Evolutionary conservation across 2,113 vertebrate species (phyloP).

Genomic region (Brachirus orientalis): DNA sequence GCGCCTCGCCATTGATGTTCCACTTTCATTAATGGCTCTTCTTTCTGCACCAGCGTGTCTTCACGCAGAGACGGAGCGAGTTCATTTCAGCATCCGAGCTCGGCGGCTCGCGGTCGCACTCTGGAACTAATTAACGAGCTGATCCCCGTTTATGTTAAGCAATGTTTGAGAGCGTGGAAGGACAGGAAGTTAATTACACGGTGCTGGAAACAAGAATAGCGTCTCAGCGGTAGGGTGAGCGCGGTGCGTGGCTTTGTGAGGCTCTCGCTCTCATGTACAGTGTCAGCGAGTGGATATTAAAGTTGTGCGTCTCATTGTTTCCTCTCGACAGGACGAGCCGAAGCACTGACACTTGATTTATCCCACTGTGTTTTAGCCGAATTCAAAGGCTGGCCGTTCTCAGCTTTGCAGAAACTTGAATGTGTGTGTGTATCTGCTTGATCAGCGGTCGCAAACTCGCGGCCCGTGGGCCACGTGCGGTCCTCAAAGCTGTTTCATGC

Average conservation of each 20-base stretch:
- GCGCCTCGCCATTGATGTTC: slow-evolving; percentile 70
- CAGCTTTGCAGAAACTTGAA: slow-evolving; percentile 21
- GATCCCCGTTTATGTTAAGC: slow-evolving; percentile 68
- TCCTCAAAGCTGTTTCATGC: too few species aligned
- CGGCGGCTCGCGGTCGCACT: slow-evolving; percentile 59
- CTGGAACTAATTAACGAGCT: slow-evolving; percentile 77
- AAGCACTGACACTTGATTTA: slow-evolving; percentile 28
- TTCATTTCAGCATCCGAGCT: too few species aligned
- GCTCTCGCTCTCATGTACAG: slow-evolving; percentile 19
- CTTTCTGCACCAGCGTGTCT: slow-evolving; percentile 13
- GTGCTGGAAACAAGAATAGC: slow-evolving; percentile 60
- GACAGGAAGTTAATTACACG: slow-evolving; percentile 76
- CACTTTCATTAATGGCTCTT: slow-evolving; percentile 56
- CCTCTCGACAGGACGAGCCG: slow-evolving; percentile 19
- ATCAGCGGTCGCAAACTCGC: too few species aligned
- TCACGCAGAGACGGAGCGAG: too few species aligned
- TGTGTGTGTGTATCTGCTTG: neutral
- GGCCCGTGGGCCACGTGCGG: too few species aligned
- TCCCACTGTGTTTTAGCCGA: slow-evolving; percentile 3
- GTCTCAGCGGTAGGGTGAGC: slow-evolving; percentile 40
- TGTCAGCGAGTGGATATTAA: slow-evolving; percentile 43
- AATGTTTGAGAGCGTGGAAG: slow-evolving; percentile 58
- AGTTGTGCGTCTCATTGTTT: slow-evolving; percentile 53
- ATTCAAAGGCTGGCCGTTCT: slow-evolving; percentile 1
- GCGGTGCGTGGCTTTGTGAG: slow-evolving; percentile 7